These are phyloP conservation scores for Fragum sueziense DNA, from an alignment of 2,888 invertebrate genomes.

Conservation along the genomic window DNA sequence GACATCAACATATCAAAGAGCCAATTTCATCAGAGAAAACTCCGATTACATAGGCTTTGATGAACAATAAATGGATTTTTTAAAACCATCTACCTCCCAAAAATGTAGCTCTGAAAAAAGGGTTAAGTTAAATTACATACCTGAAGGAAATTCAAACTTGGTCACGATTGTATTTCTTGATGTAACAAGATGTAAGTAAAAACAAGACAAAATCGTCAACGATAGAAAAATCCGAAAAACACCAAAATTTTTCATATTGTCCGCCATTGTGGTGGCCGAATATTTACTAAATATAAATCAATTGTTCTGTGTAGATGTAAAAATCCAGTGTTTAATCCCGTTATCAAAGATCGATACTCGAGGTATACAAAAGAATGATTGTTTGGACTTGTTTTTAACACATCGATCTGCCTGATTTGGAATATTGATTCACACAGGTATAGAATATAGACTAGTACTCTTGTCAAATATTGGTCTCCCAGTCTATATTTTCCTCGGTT, in stretches of 20 bases:
- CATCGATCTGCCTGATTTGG: slow-evolving; percentile 2
- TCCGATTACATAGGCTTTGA: too few species aligned
- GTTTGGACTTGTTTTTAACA: slow-evolving; percentile 1
- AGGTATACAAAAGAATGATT: background rate
- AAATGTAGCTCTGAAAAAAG: too few species aligned
- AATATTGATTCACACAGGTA: slow-evolving; percentile 18
- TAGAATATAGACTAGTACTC: too few species aligned
- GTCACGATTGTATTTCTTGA: background rate
- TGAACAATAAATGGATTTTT: too few species aligned
- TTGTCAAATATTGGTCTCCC: too few species aligned
- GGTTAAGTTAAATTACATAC: slow-evolving; percentile 33
- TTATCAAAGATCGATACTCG: background rate
- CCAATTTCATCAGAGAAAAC: too few species aligned
- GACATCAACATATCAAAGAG: too few species aligned
- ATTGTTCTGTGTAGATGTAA: too few species aligned
- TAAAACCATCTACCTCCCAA: too few species aligned
- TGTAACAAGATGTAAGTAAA: background rate
- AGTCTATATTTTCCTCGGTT: too few species aligned
- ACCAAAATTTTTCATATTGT: slow-evolving; percentile 8
- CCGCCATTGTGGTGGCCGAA: slow-evolving; percentile 34
- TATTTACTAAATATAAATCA: too few species aligned
- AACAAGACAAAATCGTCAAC: slow-evolving; percentile 4
- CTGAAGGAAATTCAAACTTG: slow-evolving; percentile 30
- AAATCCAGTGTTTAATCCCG: too few species aligned
- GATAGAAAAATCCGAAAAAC: background rate